Evolutionary conservation across 2,797 vertebrate genomes (phyloP), one percentile per base, ranked within the genome.

Genomic region (Premnoplex brunnescens): DNA sequence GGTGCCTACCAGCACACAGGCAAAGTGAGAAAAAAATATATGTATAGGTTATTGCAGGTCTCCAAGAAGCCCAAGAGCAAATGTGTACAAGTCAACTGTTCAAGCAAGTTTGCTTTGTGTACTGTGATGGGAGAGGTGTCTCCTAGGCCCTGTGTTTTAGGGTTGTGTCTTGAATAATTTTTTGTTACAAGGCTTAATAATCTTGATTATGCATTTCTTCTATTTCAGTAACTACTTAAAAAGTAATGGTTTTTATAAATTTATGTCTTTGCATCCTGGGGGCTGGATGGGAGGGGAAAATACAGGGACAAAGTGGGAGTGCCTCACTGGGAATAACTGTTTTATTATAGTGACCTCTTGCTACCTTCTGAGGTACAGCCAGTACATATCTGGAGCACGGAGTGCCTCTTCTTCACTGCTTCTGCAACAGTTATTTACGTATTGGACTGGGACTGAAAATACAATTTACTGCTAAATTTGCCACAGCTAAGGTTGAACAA

Each of bases 1-100:
- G 37, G 6, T n/a, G 11, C 30, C 54, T 39, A 2, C 9, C 19
- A 59, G 26, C 9, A 44, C 48, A 22, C 9, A 1, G 0, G 1
- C 6, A 9, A 36, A 37, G 18, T 17, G 39, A 41, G 46, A 32
- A 52, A 52, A 30, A 52, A 30, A 52, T 24, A 26, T 1, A 4
- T 12, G 1, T 52, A 14, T 12, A n/a, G 28, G 22, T 17, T 62
- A 10, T 16, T 59, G 46, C 23, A 56, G 44, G 19, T 71, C 22
- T 56, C 32, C 6, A 39, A 21, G 41, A 46, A 68, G 26, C 24
- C 55, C 34, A 78, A 69, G 48, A 52, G 14, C 9, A 73, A 39
- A 21, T 4, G 4, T 32, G 17, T 23, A 2, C 8, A 17, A 78
- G 30, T 7, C 22, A 24, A 41, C 24, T 41, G 3, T 14, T 62